Evolutionary conservation across 2,888 invertebrate genomes (phyloP), one percentile per base, ranked within the genome.

Genomic region (Cordylochernes scorpioides): DNA sequence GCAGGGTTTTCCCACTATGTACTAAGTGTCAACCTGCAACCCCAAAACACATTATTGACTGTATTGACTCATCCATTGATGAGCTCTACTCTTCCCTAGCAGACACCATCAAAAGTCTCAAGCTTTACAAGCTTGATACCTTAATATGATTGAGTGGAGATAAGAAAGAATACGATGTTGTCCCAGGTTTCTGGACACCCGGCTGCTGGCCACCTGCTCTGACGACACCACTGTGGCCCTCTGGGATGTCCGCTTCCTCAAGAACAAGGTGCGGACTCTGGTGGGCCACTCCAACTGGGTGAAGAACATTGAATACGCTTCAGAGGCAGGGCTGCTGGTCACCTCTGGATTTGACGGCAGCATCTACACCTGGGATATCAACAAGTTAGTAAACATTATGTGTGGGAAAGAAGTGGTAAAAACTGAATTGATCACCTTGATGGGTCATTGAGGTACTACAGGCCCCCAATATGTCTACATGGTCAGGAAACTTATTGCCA

Each of bases 281-380:
- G 63, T 66, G 35, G 86, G 84, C 1, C 86, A 88, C 53, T 70
- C 74, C 0, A 82, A 80, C 55, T 88, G 86, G 86, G 86, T 80
- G 26, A 88, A 88, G 53, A 88, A 84, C 52, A 80, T 88, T 40
- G 86, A 88, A 50, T 86, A 77, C 52, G 77, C 77, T 17, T 65
- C 68, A 14, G 68, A 68, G 46, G 73, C 75, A 47, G 71, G 74
- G 38, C 59, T 80, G 6, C 60, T 88, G 33, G 68, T 88, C 9
- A 82, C 82, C 0, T 84, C 82, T 2, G 84, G 80, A 1, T 72
- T 86, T 48, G 86, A 88, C 52, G 84, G 84, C 9, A 74, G 73
- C 46, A 75, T 88, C 47, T 80, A 72, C 45, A 72, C 80, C 0
- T 88, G 88, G 88, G 78, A 86, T 49, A 73, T 86, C 17, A 80